phyloP scores from a whole-genome alignment of 2,888 invertebrate species.

The Synergus laeviventris region DNA sequence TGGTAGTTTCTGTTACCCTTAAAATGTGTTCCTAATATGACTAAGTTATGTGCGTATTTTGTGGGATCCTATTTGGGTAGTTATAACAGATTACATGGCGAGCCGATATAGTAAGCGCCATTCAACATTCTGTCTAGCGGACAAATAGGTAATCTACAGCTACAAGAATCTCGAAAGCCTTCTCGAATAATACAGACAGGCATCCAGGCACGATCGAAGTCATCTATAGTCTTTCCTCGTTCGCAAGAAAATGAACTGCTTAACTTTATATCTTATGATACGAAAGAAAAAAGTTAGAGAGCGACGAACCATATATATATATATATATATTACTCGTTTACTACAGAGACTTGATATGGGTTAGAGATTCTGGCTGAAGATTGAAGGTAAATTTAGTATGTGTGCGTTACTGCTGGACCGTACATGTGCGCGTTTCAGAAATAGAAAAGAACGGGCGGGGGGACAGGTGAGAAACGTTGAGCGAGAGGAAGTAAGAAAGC shows the following conservation, averaged over 20 bases:
- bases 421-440: no score
- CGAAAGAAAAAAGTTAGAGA: not conserved
- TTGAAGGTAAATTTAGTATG: no score
- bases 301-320: not conserved
- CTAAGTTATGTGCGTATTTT: no score
- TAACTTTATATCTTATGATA: conserved; percentile 1
- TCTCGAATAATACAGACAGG: no score
- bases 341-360: no score
- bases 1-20: no score
- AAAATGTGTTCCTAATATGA: no score
- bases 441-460: conserved; percentile 27
- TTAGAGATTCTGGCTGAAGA: no score
- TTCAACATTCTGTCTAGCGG: not conserved
- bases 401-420: no score
- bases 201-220: not conserved
- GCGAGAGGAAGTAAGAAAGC: conserved; percentile 45
- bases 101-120: conserved; percentile 27
- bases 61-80: no score
- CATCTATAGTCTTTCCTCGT: not conserved
- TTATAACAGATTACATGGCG: conserved; percentile 15
- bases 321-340: no score
- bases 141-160: not conserved
- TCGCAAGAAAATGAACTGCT: not conserved
- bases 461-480: not conserved
- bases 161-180: not conserved